Conservation (phyloP, 2,888 invertebrate genomes). For the Salpingus planirostris region DNA sequence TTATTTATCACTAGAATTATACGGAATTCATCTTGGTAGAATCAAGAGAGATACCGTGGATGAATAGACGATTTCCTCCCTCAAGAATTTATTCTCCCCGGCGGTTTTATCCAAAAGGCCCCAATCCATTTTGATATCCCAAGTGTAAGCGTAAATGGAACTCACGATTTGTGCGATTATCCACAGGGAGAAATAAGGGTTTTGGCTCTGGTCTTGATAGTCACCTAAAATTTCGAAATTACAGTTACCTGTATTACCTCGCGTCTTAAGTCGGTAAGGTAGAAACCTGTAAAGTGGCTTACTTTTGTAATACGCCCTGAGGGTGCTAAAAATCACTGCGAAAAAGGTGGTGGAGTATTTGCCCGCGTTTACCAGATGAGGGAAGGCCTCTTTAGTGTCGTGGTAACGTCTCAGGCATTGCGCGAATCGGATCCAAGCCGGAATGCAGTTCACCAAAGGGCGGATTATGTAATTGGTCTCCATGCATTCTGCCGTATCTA, state of each 20-base stretch:
- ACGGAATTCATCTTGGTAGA: too few species aligned
- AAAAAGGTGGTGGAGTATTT: constrained; percentile 72
- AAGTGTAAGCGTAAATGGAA: constrained; percentile 71
- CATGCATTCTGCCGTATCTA: constrained; percentile 46
- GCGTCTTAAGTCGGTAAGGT: too few species aligned
- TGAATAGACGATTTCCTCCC: constrained; percentile 74
- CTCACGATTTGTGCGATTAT: constrained; percentile 58
- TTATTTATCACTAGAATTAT: too few species aligned
- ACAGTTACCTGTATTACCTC: not conserved
- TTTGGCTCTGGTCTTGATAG: constrained; percentile 45
- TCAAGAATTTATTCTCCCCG: constrained; percentile 64
- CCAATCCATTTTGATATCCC: constrained; percentile 90
- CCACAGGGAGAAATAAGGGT: constrained; percentile 64
- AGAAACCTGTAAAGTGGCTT: too few species aligned
- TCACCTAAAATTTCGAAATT: constrained; percentile 33
- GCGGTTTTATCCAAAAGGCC: constrained; percentile 67
- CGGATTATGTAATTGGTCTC: constrained; percentile 43
- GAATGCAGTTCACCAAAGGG: constrained; percentile 66
- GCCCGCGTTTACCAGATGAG: constrained; percentile 76
- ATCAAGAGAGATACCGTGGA: constrained; percentile 52
- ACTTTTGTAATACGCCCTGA: constrained; percentile 36
- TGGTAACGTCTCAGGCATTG: constrained; percentile 76
- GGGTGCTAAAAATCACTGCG: constrained; percentile 53
- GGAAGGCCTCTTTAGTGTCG: constrained; percentile 68
- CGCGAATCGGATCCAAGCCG: constrained; percentile 78